phyloP scores from a whole-genome alignment of 2,113 vertebrate species.

The Melanerpes formicivorus region DNA sequence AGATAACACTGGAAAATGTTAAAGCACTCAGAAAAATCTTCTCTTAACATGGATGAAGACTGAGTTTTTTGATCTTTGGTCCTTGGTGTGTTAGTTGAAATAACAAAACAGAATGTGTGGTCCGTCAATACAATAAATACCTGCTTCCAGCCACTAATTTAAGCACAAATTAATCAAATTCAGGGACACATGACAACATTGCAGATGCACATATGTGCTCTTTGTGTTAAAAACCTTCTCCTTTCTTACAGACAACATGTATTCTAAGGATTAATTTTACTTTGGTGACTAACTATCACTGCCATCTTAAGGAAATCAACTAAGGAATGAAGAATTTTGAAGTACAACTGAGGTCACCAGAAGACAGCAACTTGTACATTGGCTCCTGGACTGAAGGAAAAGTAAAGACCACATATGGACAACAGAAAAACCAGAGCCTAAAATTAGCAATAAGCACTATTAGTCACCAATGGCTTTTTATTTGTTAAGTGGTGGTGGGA shows the following conservation, averaged over 20 bases:
- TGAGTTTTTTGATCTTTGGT: background rate
- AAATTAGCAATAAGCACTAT: background rate
- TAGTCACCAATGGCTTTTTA: background rate
- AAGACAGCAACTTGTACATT: background rate
- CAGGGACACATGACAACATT: accelerated
- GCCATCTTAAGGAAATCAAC: background rate
- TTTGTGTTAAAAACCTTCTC: background rate
- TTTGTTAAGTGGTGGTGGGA: background rate
- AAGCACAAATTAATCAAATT: background rate
- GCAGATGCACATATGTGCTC: accelerated
- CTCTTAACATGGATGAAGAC: background rate
- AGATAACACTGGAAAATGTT: background rate
- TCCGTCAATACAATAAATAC: background rate
- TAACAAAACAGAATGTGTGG: background rate
- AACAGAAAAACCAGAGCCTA: background rate
- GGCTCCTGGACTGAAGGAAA: background rate
- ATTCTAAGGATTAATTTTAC: background rate
- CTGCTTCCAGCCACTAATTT: background rate
- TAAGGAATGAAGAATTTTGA: background rate
- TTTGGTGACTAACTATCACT: background rate
- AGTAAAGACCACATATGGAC: background rate
- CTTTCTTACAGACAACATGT: background rate
- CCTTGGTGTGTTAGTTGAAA: background rate
- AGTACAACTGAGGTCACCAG: background rate
- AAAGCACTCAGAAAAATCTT: background rate